Conservation (phyloP, 2,797 vertebrate genomes). For the Capromys pilorides region DNA sequence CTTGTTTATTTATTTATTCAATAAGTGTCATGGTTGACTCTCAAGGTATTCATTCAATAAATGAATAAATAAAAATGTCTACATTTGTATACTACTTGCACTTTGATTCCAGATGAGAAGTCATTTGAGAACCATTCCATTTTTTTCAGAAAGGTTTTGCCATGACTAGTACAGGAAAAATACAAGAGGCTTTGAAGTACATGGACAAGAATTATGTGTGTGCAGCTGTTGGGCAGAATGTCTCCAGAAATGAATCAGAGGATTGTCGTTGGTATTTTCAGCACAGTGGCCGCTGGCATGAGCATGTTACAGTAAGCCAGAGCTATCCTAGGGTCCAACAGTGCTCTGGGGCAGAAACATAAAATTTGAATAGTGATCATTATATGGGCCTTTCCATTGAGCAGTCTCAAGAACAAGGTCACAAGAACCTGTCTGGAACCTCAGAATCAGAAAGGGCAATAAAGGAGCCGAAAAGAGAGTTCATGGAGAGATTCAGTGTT, state of each 20-base stretch:
- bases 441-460: background rate
- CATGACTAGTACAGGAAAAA: background rate
- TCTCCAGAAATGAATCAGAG: background rate
- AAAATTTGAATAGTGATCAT: background rate
- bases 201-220: background rate
- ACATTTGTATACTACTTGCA: background rate
- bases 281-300: background rate
- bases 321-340: background rate
- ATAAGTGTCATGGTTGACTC: background rate
- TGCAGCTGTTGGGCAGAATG: background rate
- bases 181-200: background rate
- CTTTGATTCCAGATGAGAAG: background rate
- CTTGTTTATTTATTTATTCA: background rate
- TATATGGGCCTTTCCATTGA: background rate
- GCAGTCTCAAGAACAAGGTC: background rate
- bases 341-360: background rate
- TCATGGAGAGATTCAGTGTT: background rate
- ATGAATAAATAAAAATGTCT: conserved; percentile 25
- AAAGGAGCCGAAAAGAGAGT: background rate
- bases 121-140: background rate
- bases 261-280: background rate
- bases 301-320: background rate
- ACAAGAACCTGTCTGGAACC: background rate
- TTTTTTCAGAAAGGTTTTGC: background rate
- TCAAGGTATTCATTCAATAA: conserved; percentile 9